Base-by-base conservation (phyloP, 2,797 vertebrate genomes). In the Parambassis ranga region DNA sequence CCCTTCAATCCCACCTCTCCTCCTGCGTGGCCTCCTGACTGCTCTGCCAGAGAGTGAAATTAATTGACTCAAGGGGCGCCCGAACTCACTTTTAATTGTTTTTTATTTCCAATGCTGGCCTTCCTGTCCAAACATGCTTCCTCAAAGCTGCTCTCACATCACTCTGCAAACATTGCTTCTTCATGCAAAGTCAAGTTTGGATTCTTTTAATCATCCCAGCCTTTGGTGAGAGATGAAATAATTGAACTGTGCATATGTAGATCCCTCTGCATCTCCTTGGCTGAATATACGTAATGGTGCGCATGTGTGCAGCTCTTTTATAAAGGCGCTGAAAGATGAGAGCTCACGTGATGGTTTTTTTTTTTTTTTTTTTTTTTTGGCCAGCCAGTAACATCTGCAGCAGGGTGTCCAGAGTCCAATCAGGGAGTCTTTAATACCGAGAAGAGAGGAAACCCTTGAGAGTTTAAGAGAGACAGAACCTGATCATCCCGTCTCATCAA, bases 401-500 rank as follows among this genome's bases (percentile, higher is more conserved):
- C 77, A 74, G 71, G 81, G 85, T 51, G 75, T 81, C 86, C 87
- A 78, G 82, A 84, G 85, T 84, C 84, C 88, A 91, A 90, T 91
- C 89, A 90, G 78, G 26, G 61, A 69, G 68, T 77, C 80, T 84
- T 87, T 81, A 89, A 84, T 79, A 38, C 55, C 2, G 64, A 75
- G 75, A 67, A 62, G 61, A 82, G 77, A 82, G 65, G 60, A 81
- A 77, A 79, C 83, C 84, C 83, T 79, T 15, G 83, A 90, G 90
- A 83, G 80, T n/a, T 74, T 67, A 76, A 79, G 74, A 77, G 72
- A 85, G 81, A 81, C 43, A 62, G 81, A 82, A 79, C 81, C 83
- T 77, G 88, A 89, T 89, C 86, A 86, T 89, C 82, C 83, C 11
- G 64, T 77, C 82, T 90, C 83, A 86, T 88, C 86, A 86, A 84